phyloP scores from a whole-genome alignment of 2,113 vertebrate genomes.

The Hemibagrus wyckioides region DNA sequence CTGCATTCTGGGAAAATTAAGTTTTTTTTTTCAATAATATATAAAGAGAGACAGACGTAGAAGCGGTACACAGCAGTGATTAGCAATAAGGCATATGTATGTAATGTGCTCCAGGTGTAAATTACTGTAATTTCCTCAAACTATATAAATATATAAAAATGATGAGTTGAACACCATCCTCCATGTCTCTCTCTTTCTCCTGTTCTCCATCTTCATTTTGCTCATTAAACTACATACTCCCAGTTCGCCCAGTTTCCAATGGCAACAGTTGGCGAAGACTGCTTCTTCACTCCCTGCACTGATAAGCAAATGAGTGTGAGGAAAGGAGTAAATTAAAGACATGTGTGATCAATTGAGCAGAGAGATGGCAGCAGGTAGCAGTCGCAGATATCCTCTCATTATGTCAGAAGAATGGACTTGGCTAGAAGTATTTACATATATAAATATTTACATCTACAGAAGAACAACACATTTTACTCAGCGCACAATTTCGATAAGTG shows the following conservation, averaged over 20 bases:
- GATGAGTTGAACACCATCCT: neutral
- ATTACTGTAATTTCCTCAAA: constrained; percentile 3
- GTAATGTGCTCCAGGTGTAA: constrained; percentile 22
- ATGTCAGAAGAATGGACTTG: neutral
- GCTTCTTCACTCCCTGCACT: constrained; percentile 22
- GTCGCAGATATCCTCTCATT: constrained; percentile 6
- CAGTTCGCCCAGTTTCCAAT: constrained; percentile 33
- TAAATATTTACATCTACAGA: neutral
- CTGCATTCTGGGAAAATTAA: constrained; percentile 25
- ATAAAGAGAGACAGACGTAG: neutral
- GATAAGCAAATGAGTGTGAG: constrained; percentile 38
- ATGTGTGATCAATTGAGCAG: constrained; percentile 24
- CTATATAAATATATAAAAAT: constrained; percentile 5
- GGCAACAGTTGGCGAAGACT: constrained; percentile 25
- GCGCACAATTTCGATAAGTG: neutral
- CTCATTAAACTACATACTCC: constrained; percentile 27
- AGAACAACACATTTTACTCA: neutral
- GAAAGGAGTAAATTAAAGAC: constrained; percentile 40
- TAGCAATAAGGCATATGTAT: neutral
- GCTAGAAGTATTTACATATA: constrained; percentile 7
- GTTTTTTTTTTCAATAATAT: neutral
- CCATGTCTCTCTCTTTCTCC: neutral
- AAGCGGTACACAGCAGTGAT: neutral
- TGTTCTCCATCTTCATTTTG: neutral
- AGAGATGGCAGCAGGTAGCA: constrained; percentile 11